Percentiles rank a stretch among this genome's conserved stretches.
phyloP scores from a whole-genome alignment of 2,113 vertebrate genomes.

The Trachemys scripta region DNA sequence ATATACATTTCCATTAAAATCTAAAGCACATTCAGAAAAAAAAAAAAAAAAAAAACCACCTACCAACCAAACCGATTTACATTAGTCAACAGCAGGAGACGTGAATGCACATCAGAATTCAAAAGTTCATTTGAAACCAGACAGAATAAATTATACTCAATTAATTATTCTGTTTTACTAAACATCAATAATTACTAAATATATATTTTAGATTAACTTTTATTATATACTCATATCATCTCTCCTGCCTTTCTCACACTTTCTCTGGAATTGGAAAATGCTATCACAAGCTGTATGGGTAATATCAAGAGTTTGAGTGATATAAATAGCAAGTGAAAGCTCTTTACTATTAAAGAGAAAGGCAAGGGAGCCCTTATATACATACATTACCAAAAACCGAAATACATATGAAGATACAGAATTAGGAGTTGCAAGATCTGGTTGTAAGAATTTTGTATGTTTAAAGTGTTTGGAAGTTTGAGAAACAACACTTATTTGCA shows the following conservation, averaged over 20 bases:
- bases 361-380: neutral
- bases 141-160: neutral
- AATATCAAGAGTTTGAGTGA: neutral
- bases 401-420: neutral
- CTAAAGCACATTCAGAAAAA: neutral
- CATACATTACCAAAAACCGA: neutral
- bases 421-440: neutral
- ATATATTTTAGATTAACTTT: neutral
- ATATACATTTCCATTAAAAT: rapidly evolving
- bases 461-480: neutral
- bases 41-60: neutral
- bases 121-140: neutral
- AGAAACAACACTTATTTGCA: neutral
- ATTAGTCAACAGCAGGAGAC: neutral
- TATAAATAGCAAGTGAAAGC: neutral
- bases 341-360: neutral
- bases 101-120: neutral
- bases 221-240: neutral
- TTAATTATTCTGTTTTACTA: neutral
- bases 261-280: neutral
- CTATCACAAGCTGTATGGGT: rapidly evolving
- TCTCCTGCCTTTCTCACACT: neutral
- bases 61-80: neutral
- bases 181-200: neutral
- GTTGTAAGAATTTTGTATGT: neutral